These are phyloP conservation scores for Ichneumoninae sp. DNA, from an alignment of 2,888 invertebrate genomes.

Conservation along the genomic window DNA sequence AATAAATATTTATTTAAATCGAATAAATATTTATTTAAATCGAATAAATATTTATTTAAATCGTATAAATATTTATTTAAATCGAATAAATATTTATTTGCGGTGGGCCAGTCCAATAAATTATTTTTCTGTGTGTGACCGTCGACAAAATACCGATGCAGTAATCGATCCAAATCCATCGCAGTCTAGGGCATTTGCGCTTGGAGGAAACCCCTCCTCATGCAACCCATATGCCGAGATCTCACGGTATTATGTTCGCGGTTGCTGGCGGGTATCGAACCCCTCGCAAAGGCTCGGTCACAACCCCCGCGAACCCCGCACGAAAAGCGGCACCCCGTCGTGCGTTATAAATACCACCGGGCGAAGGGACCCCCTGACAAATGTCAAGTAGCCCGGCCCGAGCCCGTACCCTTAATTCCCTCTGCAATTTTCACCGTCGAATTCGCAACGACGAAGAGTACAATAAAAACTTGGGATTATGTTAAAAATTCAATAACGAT, in stretches of 20 bases:
- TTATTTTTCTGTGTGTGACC: too few species aligned
- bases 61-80: too few species aligned
- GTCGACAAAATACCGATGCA: too few species aligned
- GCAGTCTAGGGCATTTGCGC: neutral
- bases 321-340: slow-evolving; percentile 25
- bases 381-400: slow-evolving; percentile 80
- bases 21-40: too few species aligned
- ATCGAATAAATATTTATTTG: too few species aligned
- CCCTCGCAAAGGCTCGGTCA: slow-evolving; percentile 41
- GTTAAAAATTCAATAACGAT: slow-evolving; percentile 16
- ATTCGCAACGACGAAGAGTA: slow-evolving; percentile 39
- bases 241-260: slow-evolving; percentile 79
- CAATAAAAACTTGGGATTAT: slow-evolving; percentile 57
- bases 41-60: too few species aligned
- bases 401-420: slow-evolving; percentile 74
- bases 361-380: slow-evolving; percentile 70
- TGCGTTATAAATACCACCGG: slow-evolving; percentile 78
- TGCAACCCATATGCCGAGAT: slow-evolving; percentile 77
- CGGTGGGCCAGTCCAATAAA: too few species aligned
- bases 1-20: too few species aligned
- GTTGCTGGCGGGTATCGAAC: slow-evolving; percentile 23
- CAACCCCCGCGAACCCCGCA: slow-evolving; percentile 30
- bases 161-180: neutral
- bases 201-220: slow-evolving; percentile 9
- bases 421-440: slow-evolving; percentile 46